Evolutionary conservation across 2,797 vertebrate genomes (phyloP).

Genomic region (Octomys mimax): DNA sequence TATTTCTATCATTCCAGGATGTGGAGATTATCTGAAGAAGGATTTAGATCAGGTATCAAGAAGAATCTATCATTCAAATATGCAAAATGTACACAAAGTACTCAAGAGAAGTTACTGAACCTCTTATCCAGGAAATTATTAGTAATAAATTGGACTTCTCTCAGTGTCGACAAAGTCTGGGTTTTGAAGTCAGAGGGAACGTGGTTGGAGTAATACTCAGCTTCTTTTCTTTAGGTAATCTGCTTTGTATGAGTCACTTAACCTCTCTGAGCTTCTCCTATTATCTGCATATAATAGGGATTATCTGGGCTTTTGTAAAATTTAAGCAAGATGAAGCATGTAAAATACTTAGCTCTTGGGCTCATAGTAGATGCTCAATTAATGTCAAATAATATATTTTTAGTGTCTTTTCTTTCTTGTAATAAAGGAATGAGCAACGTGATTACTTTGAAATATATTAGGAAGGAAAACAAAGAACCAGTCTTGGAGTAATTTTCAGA

Average conservation of each 20-base stretch:
- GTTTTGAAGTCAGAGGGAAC: conserved; percentile 61
- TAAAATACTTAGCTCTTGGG: conserved; percentile 30
- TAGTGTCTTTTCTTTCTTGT: not conserved
- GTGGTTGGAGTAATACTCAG: conserved; percentile 44
- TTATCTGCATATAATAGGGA: conserved; percentile 17
- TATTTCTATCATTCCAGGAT: not conserved
- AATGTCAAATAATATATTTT: conserved; percentile 25
- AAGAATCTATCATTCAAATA: conserved; percentile 46
- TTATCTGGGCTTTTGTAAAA: conserved; percentile 50
- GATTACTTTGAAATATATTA: conserved; percentile 58
- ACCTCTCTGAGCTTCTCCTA: conserved; percentile 31
- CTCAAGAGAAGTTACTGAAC: conserved; percentile 32
- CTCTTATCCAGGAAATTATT: conserved; percentile 44
- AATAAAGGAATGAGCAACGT: not conserved
- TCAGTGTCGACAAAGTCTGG: conserved; percentile 24
- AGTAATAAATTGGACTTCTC: conserved; percentile 61
- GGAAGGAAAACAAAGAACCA: conserved; percentile 48
- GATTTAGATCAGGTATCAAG: conserved; percentile 46
- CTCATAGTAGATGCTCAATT: conserved; percentile 50
- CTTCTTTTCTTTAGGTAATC: conserved; percentile 20
- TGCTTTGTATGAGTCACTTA: conserved; percentile 55
- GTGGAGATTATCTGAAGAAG: conserved; percentile 12
- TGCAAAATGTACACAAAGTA: not conserved
- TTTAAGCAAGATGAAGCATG: conserved; percentile 41
- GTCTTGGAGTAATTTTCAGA: conserved; percentile 62